Evolutionary conservation across 1,140 invertebrate species (phyloP).

Genomic region (Drosophila simulans): DNA sequence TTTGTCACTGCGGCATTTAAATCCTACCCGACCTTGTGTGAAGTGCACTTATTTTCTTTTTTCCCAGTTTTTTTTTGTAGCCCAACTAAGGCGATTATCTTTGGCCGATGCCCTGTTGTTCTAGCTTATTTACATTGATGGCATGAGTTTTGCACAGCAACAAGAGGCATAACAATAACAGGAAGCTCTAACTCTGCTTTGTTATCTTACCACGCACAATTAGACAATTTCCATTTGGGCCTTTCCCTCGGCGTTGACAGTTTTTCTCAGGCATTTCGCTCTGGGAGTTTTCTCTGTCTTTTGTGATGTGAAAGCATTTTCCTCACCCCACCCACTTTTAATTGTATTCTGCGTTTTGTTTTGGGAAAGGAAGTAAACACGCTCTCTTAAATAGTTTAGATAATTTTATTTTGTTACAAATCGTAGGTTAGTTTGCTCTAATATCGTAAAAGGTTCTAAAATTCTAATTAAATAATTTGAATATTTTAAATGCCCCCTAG

Average conservation of each 20-base stretch:
- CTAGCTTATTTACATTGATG: conserved; percentile 78
- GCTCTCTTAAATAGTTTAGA: conserved; percentile 4
- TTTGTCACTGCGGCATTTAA: conserved; percentile 77
- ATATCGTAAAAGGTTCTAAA: no score
- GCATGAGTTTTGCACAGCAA: conserved; percentile 64
- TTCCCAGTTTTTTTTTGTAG: background rate
- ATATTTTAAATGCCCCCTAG: no score
- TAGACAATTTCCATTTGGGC: conserved; percentile 78
- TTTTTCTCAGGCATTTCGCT: conserved; percentile 63
- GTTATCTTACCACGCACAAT: conserved; percentile 83
- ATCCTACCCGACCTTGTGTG: conserved; percentile 42
- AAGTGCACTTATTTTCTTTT: conserved; percentile 65
- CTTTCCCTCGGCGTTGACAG: conserved; percentile 43
- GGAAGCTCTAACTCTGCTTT: conserved; percentile 70
- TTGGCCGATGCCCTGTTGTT: conserved; percentile 40
- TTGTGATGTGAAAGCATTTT: conserved; percentile 66
- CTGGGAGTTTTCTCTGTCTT: conserved; percentile 52
- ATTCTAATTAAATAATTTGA: no score
- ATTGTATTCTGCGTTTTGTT: conserved; percentile 56
- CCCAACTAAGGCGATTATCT: conserved; percentile 78
- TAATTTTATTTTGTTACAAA: background rate
- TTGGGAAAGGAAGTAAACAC: conserved; percentile 21
- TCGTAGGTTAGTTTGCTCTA: background rate
- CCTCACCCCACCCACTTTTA: conserved; percentile 39
- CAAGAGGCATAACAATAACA: conserved; percentile 70